Base-by-base conservation (phyloP, 2,888 invertebrate species). In the Ophion costatus region DNA sequence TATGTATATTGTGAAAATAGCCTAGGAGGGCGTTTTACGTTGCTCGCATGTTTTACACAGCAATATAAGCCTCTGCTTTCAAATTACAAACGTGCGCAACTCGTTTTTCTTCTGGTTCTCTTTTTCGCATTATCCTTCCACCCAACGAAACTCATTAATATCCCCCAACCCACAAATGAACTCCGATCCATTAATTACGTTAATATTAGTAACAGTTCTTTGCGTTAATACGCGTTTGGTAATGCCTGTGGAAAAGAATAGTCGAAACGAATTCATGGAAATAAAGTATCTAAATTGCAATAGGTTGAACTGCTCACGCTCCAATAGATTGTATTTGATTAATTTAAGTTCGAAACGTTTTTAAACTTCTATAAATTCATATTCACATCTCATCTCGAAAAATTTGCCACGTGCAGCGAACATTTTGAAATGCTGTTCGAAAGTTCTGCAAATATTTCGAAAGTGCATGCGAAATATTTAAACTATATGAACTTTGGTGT, bases 11-110 rank as follows among this genome's bases (percentile, higher is more conserved):
- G 67, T 42, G 51, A 38, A 66, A 76, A 74, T 74, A 29, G 61
- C 66, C 76, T 66, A 66, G 71, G 64, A 64, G 24, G 22, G 80
- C 63, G 67, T 80, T 74, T 80, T 24, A 24, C 57, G 69, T 74
- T 69, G 69, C 77, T 56, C 77, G 38, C 59, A 76, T 57, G 56
- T 63, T 29, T 63, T 73, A 73, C 45, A 42, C 29, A 51, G 33
- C 69, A 51, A 45, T 57, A 64, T 56, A 57, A 63, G 64, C 71
- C 67, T 66, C 63, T 51, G 22, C 71, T 76, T 80, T 67, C 66
- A 80, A 83, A 67, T 76, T 73, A 76, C 38, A 63, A 70, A 73
- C 24, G 51, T 29, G 66, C 33, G 17, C 63, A 22, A 57, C n/a
- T 38, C 22, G n/a, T 22, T 24, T 29, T 20, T n/a, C 29, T 74